Conservation (phyloP, 1,140 invertebrate genomes). For the Zophobas atratus region DNA sequence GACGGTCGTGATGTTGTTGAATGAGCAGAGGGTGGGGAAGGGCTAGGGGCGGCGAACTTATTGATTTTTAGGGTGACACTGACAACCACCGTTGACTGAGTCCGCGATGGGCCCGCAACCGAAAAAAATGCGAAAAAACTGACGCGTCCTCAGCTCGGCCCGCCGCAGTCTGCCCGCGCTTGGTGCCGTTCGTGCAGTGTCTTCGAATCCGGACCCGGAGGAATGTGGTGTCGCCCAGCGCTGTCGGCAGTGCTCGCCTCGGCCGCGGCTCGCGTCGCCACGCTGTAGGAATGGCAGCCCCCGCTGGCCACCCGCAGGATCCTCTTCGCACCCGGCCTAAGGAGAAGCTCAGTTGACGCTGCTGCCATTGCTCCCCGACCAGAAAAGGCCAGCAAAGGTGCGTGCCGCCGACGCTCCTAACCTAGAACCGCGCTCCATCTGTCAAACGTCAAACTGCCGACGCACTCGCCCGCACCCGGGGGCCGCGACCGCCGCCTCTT, state of each 20-base stretch:
- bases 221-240: slow-evolving; percentile 65
- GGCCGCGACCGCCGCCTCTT: not conserved
- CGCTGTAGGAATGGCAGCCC: slow-evolving; percentile 71
- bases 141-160: not conserved
- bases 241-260: slow-evolving; percentile 64
- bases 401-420: slow-evolving; percentile 45
- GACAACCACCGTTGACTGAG: slow-evolving; percentile 71
- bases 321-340: slow-evolving; percentile 69
- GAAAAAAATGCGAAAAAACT: slow-evolving; percentile 67
- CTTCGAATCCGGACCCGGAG: slow-evolving; percentile 59
- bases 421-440: slow-evolving; percentile 24
- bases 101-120: slow-evolving; percentile 70
- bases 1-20: slow-evolving; percentile 64
- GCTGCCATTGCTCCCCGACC: slow-evolving; percentile 64
- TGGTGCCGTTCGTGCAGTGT: slow-evolving; percentile 34
- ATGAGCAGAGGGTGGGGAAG: slow-evolving; percentile 67
- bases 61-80: slow-evolving; percentile 80
- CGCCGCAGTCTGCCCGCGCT: not conserved
- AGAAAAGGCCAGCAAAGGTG: slow-evolving; percentile 67
- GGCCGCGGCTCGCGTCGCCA: slow-evolving; percentile 49
- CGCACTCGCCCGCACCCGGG: not conserved
- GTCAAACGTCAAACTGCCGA: slow-evolving; percentile 1
- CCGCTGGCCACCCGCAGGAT: slow-evolving; percentile 66
- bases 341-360: slow-evolving; percentile 72
- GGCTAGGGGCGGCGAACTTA: slow-evolving; percentile 73